phyloP scores from a whole-genome alignment of 2,888 invertebrate genomes.

The Arge pagana region DNA sequence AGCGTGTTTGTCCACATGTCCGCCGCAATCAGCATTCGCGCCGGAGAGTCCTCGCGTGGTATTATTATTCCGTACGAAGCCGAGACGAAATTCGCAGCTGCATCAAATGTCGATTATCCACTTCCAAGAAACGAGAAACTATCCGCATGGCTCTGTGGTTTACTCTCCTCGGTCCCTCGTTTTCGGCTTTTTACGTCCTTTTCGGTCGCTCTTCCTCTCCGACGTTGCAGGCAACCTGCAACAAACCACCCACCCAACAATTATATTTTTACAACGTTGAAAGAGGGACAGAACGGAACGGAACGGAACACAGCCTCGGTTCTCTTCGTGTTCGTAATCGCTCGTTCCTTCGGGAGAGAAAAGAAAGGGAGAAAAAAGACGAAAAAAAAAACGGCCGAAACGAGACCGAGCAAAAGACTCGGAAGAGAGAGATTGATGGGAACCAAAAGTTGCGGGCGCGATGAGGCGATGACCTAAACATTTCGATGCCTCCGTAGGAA shows the following conservation, averaged over 20 bases:
- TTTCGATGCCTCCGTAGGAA: slow-evolving; percentile 21
- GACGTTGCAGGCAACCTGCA: no score
- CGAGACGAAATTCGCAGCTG: slow-evolving; percentile 1
- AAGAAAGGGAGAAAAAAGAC: slow-evolving; percentile 16
- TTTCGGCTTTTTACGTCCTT: slow-evolving; percentile 15
- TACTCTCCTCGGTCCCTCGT: slow-evolving; percentile 2
- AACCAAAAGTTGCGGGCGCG: slow-evolving; percentile 51
- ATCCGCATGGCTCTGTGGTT: not conserved
- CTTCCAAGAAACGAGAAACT: slow-evolving; percentile 14
- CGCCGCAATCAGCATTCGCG: slow-evolving; percentile 10
- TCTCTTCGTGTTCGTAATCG: slow-evolving; percentile 16
- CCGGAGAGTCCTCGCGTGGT: not conserved
- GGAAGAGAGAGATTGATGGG: slow-evolving; percentile 53
- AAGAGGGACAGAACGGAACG: no score
- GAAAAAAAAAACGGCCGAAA: slow-evolving; percentile 17
- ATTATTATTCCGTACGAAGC: not conserved
- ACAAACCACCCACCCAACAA: slow-evolving; percentile 22
- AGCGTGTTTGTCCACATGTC: slow-evolving; percentile 17
- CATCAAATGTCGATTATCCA: not conserved
- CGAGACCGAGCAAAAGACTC: slow-evolving; percentile 24
- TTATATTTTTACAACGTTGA: slow-evolving; percentile 22
- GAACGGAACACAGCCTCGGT: no score
- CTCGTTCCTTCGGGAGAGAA: slow-evolving; percentile 13
- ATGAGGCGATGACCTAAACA: slow-evolving; percentile 48
- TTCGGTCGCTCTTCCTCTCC: no score